Conservation (phyloP, 2,888 invertebrate genomes). For the Andrena bicolor region DNA sequence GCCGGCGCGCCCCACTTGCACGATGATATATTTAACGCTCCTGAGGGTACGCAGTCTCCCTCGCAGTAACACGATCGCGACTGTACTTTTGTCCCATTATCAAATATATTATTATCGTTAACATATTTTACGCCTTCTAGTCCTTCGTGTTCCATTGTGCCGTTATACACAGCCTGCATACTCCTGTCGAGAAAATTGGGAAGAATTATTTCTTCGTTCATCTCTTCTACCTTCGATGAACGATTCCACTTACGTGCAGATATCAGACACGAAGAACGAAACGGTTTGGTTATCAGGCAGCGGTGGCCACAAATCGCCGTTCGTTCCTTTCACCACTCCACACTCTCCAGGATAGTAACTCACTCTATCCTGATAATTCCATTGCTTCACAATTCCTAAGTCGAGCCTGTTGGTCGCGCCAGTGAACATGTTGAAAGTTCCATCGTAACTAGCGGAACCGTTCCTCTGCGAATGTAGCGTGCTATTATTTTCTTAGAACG, state of each 20-base stretch:
- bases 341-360: constrained; percentile 88
- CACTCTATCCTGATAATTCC: constrained; percentile 88
- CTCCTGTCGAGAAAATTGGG: constrained; percentile 77
- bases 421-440: constrained; percentile 91
- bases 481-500: constrained; percentile 5
- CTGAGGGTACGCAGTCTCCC: constrained; percentile 85
- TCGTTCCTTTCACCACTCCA: constrained; percentile 89
- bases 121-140: constrained; percentile 86
- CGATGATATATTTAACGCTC: constrained; percentile 90
- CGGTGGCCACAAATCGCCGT: constrained; percentile 94
- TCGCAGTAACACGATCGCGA: constrained; percentile 90
- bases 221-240: neutral
- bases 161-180: constrained; percentile 82
- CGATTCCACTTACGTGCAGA: constrained; percentile 90
- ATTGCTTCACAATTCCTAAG: constrained; percentile 90
- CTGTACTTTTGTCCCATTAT: constrained; percentile 89
- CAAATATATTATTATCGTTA: constrained; percentile 89
- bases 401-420: constrained; percentile 89
- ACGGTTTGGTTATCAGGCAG: constrained; percentile 87
- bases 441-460: constrained; percentile 90
- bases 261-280: constrained; percentile 90
- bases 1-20: constrained; percentile 94
- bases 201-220: neutral
- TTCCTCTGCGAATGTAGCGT: constrained; percentile 88
- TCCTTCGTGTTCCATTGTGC: constrained; percentile 83